Evolutionary conservation across 2,113 vertebrate genomes (phyloP), one percentile per base, ranked within the genome.

Genomic region (Salvator merianae): DNA sequence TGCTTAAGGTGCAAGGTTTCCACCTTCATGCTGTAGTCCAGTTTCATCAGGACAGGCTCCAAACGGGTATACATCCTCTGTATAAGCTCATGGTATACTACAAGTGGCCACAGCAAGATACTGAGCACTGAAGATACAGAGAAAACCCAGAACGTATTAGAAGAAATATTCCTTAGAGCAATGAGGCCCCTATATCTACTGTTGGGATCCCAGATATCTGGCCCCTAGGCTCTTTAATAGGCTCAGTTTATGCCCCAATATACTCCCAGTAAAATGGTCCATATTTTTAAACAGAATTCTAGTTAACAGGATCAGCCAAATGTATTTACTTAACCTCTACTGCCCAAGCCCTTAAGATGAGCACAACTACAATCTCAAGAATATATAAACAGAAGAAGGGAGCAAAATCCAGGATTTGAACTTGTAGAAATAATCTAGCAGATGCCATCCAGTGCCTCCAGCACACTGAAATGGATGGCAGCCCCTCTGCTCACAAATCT

Each of bases 11-110:
- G 98, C 80, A 98, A 96, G 0, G 98, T 97, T 53, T 97, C 97
- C n/a, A 97, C 98, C 91, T 99, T 99, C 98, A 99, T 99, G 93
- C 98, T 99, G 96, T 99, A 99, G 95, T 99, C 99, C 94, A 99
- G 95, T 93, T 99, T 99, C 99, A 99, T 99, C 71, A 99, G 95
- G 90, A 99, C 96, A 24, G 99, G 99, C 93, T 99, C 99, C 63
- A 99, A 90, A 78, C 98, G 97, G 0, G 98, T 99, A 93, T 99
- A 99, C 99, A 99, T 99, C 93, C 96, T 97, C 95, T 99, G 99
- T 92, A 99, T 99, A 86, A 99, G 96, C 79, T 99, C 98, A 0
- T 99, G 98, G 90, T 99, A 99, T 53, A 99, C 99, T 88, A 99
- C 99, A 93, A 99, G 93, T 0, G 99, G 98, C 99, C 99, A 99